phyloP scores from a whole-genome alignment of 2,797 vertebrate genomes.

The Acanthurus lineatus region DNA sequence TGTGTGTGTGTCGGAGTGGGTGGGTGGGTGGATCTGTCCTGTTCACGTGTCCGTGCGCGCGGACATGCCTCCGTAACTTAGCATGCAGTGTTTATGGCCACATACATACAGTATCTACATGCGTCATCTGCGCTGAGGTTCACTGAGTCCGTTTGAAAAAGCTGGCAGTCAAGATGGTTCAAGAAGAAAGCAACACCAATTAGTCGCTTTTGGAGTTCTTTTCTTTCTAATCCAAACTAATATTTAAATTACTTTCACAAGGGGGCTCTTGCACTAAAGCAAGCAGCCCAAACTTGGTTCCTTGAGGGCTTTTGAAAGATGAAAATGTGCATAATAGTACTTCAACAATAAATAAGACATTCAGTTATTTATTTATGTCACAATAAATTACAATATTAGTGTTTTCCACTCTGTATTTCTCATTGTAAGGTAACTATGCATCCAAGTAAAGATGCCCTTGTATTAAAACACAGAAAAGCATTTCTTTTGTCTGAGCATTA shows the following conservation, averaged over 20 bases:
- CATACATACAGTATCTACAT: slow-evolving; percentile 25
- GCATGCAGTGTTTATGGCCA: slow-evolving; percentile 33
- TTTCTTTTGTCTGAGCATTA: neutral
- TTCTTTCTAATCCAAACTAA: slow-evolving; percentile 10
- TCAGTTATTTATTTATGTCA: neutral
- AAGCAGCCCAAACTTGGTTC: neutral
- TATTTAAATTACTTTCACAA: slow-evolving; percentile 32
- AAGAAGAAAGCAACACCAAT: slow-evolving; percentile 3
- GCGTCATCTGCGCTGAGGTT: slow-evolving; percentile 39
- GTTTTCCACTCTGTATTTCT: neutral
- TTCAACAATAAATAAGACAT: neutral
- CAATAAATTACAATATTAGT: neutral
- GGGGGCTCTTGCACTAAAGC: slow-evolving; percentile 31
- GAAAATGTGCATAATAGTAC: neutral
- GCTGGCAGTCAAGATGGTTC: neutral
- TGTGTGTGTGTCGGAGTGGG: slow-evolving; percentile 2
- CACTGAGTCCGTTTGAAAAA: slow-evolving; percentile 24
- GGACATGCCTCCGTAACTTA: slow-evolving; percentile 31
- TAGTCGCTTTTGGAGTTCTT: neutral
- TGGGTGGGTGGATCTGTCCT: slow-evolving; percentile 23
- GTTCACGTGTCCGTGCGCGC: slow-evolving; percentile 11
- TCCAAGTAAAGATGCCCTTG: neutral
- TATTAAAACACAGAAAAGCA: neutral
- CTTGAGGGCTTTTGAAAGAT: neutral
- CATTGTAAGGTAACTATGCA: neutral